Percentiles rank a stretch among this genome's conserved stretches.
phyloP scores from a whole-genome alignment of 2,888 invertebrate species.

The Chromoteleia sp. region DNA sequence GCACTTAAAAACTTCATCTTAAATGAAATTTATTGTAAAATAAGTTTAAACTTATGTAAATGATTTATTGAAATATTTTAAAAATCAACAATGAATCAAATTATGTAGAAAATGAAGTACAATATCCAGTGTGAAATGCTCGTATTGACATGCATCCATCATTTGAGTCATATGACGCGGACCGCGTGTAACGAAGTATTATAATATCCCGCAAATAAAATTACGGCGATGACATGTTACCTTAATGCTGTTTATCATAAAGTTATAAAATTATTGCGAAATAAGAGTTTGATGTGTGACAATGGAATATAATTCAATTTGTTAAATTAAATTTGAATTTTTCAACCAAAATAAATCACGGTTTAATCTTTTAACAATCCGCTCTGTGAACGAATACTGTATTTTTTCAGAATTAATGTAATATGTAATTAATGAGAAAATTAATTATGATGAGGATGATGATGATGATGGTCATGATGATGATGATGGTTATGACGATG shows the following conservation, averaged over 20 bases:
- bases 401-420: no score
- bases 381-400: neutral
- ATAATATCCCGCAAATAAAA: constrained; percentile 35
- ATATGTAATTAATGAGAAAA: no score
- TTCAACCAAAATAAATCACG: neutral
- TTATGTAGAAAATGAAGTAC: constrained; percentile 18
- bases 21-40: no score
- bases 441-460: no score
- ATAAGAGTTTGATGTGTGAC: neutral
- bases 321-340: neutral
- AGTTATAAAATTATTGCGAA: constrained; percentile 13
- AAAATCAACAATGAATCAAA: constrained; percentile 3
- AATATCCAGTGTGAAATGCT: constrained; percentile 1
- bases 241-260: constrained; percentile 21
- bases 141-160: constrained; percentile 9
- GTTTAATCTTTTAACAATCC: neutral
- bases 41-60: no score
- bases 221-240: constrained; percentile 33
- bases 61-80: constrained; percentile 1
- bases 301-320: constrained; percentile 4
- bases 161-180: constrained; percentile 25
- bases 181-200: constrained; percentile 27
- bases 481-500: no score
- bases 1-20: no score
- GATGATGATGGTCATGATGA: no score